Evolutionary conservation across 1,140 invertebrate genomes (phyloP).

Genomic region (Drosophila kikkawai): DNA sequence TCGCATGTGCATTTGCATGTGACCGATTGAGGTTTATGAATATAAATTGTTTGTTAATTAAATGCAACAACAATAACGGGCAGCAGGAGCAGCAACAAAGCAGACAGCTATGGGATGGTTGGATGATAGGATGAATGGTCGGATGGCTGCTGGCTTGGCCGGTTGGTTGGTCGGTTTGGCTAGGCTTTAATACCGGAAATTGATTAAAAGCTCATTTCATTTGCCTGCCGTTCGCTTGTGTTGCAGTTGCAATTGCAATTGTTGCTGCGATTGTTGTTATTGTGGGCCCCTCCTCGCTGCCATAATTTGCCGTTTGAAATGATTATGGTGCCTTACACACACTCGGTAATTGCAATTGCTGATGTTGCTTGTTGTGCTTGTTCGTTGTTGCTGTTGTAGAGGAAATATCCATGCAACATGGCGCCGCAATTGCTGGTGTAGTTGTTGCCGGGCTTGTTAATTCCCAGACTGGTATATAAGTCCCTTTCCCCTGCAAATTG

Average conservation of each 20-base stretch:
- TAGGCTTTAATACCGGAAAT: constrained; percentile 81
- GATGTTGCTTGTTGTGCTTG: constrained; percentile 36
- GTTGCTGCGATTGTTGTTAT: constrained; percentile 30
- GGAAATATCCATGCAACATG: constrained; percentile 55
- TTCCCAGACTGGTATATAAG: constrained; percentile 8
- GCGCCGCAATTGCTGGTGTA: constrained; percentile 18
- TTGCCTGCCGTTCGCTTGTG: constrained; percentile 43
- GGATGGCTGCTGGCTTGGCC: constrained; percentile 26
- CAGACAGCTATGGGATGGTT: constrained; percentile 55
- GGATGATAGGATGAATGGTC: constrained; percentile 12
- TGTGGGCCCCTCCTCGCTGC: constrained; percentile 49
- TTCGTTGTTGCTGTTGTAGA: constrained; percentile 20
- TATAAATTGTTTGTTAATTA: constrained; percentile 84
- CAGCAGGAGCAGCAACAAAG: constrained; percentile 36
- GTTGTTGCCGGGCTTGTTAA: constrained; percentile 31
- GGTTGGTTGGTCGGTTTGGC: constrained; percentile 42
- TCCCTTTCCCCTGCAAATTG: constrained; percentile 4
- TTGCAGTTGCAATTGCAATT: constrained; percentile 22
- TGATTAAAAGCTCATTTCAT: constrained; percentile 84
- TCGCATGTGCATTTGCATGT: constrained; percentile 77
- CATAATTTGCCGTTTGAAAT: constrained; percentile 81
- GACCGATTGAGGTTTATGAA: constrained; percentile 82
- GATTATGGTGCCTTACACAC: constrained; percentile 60
- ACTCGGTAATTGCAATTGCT: constrained; percentile 41
- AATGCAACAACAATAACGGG: constrained; percentile 69